Evolutionary conservation across 2,888 invertebrate genomes (phyloP), one percentile per base, ranked within the genome.

Genomic region (Limnephilus lunatus): DNA sequence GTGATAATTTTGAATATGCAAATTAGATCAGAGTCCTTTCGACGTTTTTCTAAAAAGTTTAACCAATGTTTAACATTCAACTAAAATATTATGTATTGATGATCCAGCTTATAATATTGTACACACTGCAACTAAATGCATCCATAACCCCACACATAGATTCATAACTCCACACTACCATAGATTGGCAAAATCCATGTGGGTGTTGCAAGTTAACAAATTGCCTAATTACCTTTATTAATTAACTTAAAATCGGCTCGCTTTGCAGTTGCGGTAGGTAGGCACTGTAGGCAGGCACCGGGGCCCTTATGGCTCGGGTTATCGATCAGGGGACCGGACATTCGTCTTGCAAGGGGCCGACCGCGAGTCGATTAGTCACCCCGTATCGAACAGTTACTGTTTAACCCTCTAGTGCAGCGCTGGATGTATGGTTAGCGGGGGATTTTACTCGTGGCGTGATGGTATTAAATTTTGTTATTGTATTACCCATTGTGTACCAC

Each of bases 191-290:
- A 44, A 44, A 19, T 86, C 39, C 86, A 30, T 86, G 86, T 86
- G 86, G 86, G 86, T 86, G 44, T 86, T 86, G 30, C 39, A 44
- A 86, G 39, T 39, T 86, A 39, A 86, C 86, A 86, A 86, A 86
- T 86, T 12, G 44, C 30, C 48, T 86, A 86, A 86, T 86, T 86
- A 86, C 86, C n/a, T 86, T 86, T 86, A 86, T 86, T 86, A 86
- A 86, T 86, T 86, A 86, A 86, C 86, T 86, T 86, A 86, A 44
- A 44, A 44, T 86, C 86, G 86, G 86, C 25, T 86, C 86, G 44
- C 86, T 86, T 86, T 86, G 86, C 30, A 35, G 39, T 30, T 25
- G 39, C 86, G 39, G 86, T 35, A 86, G 68, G 68, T 68, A n/a
- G 53, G 83, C 83, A 48, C 48, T 48, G 86, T 35, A 86, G 68